Base-by-base conservation (phyloP, 2,888 invertebrate genomes). In the Idaea dimidiata region DNA sequence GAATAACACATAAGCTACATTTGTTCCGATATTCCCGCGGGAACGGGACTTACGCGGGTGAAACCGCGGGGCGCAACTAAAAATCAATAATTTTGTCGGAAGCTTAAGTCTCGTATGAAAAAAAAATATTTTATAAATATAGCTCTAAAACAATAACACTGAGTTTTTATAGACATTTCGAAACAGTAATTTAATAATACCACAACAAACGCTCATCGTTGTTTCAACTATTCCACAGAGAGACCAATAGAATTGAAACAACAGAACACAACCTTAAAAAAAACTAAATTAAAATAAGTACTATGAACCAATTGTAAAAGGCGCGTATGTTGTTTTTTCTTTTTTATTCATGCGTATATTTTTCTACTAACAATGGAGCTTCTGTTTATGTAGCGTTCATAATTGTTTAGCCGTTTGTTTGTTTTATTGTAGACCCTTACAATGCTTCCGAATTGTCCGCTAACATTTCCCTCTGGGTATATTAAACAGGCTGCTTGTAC, bases 401-500 rank as follows among this genome's bases (percentile, higher is more conserved):
- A 67, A 70, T 68, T 68, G 67, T 66, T 68, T 60, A 65, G 64
- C 58, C 61, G 56, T 58, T 64, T 67, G 66, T 68, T 68, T 67
- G 66, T 66, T 66, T 62, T 62, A 61, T 58, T 59, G 60, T 64
- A 62, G 58, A 59, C 56, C 59, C 33, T 61, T 57, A 65, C 62
- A 62, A 65, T 65, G 62, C 60, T 62, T 58, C 60, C 60, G 65
- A 17, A 43, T 61, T 62, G 64, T 62, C 32, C 59, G 17, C 58
- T 62, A 55, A 55, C 55, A 58, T 62, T 59, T 62, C 60, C 64
- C 64, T 61, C 31, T 6, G 57, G 59, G 64, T 43, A 43, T 43
- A 43, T 43, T 43, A 43, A 43, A 43, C 43, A 43, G 61, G 53
- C 53, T 63, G 53, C 53, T 62, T 63, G 60, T 60, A 63, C 33